phyloP scores from a whole-genome alignment of 2,113 vertebrate species.

The Corynorhinus townsendii region DNA sequence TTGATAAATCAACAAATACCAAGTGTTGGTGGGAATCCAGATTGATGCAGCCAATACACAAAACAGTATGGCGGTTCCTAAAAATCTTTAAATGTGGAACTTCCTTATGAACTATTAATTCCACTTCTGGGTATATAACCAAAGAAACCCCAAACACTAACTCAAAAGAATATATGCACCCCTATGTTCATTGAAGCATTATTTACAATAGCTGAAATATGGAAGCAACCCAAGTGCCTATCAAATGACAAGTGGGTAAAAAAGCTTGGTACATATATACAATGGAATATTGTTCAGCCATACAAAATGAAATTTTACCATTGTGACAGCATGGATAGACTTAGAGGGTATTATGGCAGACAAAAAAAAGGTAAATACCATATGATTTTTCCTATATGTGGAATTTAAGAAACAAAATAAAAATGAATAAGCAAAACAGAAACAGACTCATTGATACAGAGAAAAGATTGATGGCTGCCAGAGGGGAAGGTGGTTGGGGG shows the following conservation, averaged over 20 bases:
- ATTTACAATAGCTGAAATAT: not conserved
- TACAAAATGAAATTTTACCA: not conserved
- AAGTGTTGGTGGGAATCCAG: not conserved
- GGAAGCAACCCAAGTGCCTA: no score
- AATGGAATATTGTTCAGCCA: not conserved
- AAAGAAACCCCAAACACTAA: not conserved
- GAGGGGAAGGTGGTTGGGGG: not conserved
- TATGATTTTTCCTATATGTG: not conserved
- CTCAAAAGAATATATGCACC: not conserved
- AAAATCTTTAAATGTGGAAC: not conserved
- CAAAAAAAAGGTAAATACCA: not conserved
- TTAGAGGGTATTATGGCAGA: not conserved
- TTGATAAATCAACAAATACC: not conserved
- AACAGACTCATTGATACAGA: not conserved
- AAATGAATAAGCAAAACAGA: not conserved
- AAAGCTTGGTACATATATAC: no score
- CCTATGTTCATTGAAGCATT: not conserved
- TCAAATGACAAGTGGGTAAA: no score
- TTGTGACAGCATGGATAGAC: not conserved
- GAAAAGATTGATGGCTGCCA: not conserved
- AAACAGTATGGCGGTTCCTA: not conserved
- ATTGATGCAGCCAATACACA: not conserved
- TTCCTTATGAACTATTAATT: not conserved
- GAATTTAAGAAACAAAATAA: not conserved
- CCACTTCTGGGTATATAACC: not conserved